Conservation (phyloP, 37 sponge, comb jelly and placozoan genomes). For the Bolinopsis microptera region DNA sequence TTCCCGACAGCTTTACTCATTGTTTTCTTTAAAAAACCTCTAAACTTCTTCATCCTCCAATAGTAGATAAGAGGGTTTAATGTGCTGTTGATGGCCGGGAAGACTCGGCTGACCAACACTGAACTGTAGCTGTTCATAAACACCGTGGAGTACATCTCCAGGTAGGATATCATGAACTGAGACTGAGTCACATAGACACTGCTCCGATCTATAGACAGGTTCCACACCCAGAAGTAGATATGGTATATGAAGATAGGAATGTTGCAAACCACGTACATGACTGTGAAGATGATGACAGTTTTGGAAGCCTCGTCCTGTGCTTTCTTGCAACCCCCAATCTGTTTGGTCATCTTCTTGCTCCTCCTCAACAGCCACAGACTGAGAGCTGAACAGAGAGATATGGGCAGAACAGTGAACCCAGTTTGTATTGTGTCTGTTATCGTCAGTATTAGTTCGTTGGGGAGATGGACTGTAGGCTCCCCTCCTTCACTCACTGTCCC, state of each 20-base stretch:
- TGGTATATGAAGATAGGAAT: background rate
- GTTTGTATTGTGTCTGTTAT: background rate
- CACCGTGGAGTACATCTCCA: background rate
- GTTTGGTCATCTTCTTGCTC: background rate
- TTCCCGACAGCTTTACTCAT: no score
- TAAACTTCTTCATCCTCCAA: background rate
- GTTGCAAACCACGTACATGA: background rate
- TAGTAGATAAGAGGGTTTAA: background rate
- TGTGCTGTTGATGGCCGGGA: background rate
- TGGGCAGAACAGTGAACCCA: background rate
- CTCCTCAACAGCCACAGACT: background rate
- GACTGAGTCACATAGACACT: background rate
- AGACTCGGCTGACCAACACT: background rate
- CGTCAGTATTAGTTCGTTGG: background rate
- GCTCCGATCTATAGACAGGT: background rate
- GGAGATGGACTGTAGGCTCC: background rate
- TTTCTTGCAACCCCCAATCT: background rate
- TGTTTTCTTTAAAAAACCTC: no score
- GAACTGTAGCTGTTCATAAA: background rate
- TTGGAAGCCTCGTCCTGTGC: background rate
- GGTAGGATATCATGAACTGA: background rate
- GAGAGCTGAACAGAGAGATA: background rate
- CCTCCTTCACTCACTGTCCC: background rate
- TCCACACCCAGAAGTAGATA: constrained; percentile 20
- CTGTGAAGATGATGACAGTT: background rate